Evolutionary conservation across 2,888 invertebrate genomes (phyloP).

Genomic region (Drosophila meridiana): DNA sequence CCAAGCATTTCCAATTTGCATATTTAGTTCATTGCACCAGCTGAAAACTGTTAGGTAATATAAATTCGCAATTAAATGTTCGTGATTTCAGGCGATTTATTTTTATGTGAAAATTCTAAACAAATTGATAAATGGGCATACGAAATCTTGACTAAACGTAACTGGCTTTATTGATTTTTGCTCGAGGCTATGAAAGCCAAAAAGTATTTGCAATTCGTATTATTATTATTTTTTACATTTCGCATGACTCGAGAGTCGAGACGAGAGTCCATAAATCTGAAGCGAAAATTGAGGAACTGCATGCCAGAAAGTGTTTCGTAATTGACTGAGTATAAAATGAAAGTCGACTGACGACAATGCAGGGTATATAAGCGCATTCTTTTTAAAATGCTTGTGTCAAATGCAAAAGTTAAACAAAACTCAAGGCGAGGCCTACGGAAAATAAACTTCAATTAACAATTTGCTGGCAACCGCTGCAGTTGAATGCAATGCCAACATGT

Average conservation of each 20-base stretch:
- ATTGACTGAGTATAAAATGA: slow-evolving; percentile 28
- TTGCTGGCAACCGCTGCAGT: slow-evolving; percentile 23
- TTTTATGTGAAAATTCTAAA: background rate
- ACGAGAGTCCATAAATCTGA: background rate
- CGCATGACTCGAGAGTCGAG: background rate
- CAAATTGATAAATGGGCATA: background rate
- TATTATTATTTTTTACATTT: slow-evolving; percentile 3
- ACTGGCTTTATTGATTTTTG: background rate
- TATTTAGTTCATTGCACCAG: slow-evolving; percentile 7
- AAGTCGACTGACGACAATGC: slow-evolving; percentile 34
- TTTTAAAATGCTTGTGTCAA: slow-evolving; percentile 48
- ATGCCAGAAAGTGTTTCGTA: slow-evolving; percentile 10
- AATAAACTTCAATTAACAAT: slow-evolving; percentile 45
- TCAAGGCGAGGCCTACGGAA: slow-evolving; percentile 62
- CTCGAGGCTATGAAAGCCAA: background rate
- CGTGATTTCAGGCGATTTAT: slow-evolving; percentile 24
- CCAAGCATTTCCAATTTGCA: background rate
- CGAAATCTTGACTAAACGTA: background rate
- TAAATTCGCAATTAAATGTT: background rate
- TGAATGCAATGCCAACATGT: slow-evolving; percentile 38
- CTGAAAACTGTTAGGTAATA: background rate
- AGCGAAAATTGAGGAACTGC: slow-evolving; percentile 37
- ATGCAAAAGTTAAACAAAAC: slow-evolving; percentile 54
- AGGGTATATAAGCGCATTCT: background rate
- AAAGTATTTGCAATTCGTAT: background rate